Evolutionary conservation across 2,888 invertebrate species (phyloP).

Genomic region (Metalampra italica): DNA sequence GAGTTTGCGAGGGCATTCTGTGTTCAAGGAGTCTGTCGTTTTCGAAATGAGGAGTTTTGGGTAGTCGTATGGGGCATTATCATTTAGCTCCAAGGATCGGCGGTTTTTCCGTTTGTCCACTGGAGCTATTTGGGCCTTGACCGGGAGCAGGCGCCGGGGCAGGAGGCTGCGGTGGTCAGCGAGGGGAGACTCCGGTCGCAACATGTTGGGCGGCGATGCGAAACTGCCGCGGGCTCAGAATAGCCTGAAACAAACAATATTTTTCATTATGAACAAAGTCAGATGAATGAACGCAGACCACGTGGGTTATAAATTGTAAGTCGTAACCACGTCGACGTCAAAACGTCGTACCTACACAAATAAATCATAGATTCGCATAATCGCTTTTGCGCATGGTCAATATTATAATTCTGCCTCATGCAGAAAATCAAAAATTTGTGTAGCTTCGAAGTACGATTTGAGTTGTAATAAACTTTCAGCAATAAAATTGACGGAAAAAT

Average conservation of each 20-base stretch:
- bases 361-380: too few relatives aligned
- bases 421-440: too few relatives aligned
- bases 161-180: slow-evolving; percentile 75
- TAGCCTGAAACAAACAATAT: slow-evolving; percentile 57
- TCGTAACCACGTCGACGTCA: too few relatives aligned
- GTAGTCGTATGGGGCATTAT: slow-evolving; percentile 63
- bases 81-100: slow-evolving; percentile 69
- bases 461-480: too few relatives aligned
- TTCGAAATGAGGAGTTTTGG: slow-evolving; percentile 72
- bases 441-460: too few relatives aligned
- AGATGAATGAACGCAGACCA: neutral
- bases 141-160: slow-evolving; percentile 66
- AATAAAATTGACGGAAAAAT: too few relatives aligned
- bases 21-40: slow-evolving; percentile 70
- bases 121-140: slow-evolving; percentile 68
- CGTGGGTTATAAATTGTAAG: neutral
- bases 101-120: slow-evolving; percentile 68
- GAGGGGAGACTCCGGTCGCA: slow-evolving; percentile 75
- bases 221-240: slow-evolving; percentile 49
- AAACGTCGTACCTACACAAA: too few relatives aligned
- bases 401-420: too few relatives aligned
- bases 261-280: neutral
- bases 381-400: too few relatives aligned
- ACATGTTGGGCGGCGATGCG: slow-evolving; percentile 62
- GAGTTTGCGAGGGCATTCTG: slow-evolving; percentile 66